Percentiles rank a stretch among this genome's conserved stretches.
Evolutionary conservation across 2,888 invertebrate species (phyloP).

Genomic region (Drosophila mayaguana): DNA sequence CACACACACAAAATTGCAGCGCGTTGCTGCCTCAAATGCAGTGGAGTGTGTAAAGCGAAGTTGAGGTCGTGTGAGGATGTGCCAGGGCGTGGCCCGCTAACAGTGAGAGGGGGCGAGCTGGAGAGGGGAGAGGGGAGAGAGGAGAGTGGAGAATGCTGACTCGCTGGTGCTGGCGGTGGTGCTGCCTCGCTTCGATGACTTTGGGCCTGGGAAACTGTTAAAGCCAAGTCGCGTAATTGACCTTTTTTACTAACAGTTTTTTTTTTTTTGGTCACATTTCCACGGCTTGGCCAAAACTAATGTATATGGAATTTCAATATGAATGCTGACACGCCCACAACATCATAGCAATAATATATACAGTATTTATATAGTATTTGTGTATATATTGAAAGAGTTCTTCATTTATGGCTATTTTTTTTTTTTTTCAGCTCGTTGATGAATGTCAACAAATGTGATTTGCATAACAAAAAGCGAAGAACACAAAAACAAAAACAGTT

Average conservation of each 20-base stretch:
- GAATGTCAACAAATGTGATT: constrained; percentile 62
- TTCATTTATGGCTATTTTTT: constrained; percentile 43
- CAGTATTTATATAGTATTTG: background rate
- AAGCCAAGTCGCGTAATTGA: constrained; percentile 70
- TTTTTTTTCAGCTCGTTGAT: constrained; percentile 24
- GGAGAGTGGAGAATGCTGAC: background rate
- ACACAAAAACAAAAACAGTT: background rate
- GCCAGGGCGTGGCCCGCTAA: constrained; percentile 35
- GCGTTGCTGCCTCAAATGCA: constrained; percentile 56
- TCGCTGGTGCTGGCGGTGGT: constrained; percentile 4
- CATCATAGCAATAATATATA: background rate
- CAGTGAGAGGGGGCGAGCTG: background rate
- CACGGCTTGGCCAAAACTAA: constrained; percentile 34
- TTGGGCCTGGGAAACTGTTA: constrained; percentile 62
- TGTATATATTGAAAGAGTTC: background rate
- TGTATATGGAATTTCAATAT: constrained; percentile 53
- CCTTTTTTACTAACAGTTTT: constrained; percentile 41
- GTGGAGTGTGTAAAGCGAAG: constrained; percentile 72
- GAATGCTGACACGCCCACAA: constrained; percentile 57
- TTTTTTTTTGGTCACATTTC: constrained; percentile 49
- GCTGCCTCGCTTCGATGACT: constrained; percentile 44
- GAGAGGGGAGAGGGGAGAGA: no score
- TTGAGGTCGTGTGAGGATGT: constrained; percentile 63
- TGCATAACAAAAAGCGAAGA: constrained; percentile 68
- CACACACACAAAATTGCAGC: constrained; percentile 63